Evolutionary conservation across 2,113 vertebrate species (phyloP), one percentile per base, ranked within the genome.

Genomic region (Elephantulus edwardii): DNA sequence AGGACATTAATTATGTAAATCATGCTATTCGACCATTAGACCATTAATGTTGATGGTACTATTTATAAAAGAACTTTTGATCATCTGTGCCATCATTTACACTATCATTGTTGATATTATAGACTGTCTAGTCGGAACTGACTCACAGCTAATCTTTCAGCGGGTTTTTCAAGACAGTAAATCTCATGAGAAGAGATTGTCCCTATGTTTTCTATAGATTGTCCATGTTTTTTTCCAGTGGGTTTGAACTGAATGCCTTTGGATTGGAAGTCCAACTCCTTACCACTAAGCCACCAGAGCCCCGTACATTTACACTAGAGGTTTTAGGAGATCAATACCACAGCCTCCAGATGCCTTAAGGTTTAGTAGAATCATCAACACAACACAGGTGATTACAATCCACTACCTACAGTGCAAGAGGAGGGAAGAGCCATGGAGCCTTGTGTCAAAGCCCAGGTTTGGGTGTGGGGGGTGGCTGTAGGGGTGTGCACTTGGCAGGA

Each of bases 41-140:
- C 33, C n/a, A 20, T 35, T 35, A 17, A 66, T 17, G 13, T 19
- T 38, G n/a, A 66, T n/a, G n/a, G n/a, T n/a, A n/a, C n/a, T n/a
- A n/a, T 19, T 66, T 66, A 35, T 50, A 86, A 79, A 75, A 52
- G 74, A 75, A 28, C 75, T 78, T 86, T 88, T 83, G 28, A 56
- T 30, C 6, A 30, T 11, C 46, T 52, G 58, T 86, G 35, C 33
- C n/a, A 56, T 68, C 22, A 71, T 75, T 83, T 78, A 76, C n/a
- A n/a, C n/a, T n/a, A n/a, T n/a, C n/a, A n/a, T n/a, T n/a, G n/a
- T n/a, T n/a, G n/a, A n/a, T n/a, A n/a, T n/a, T n/a, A n/a, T n/a
- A n/a, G n/a, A n/a, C n/a, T n/a, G n/a, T n/a, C n/a, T n/a, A n/a
- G n/a, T n/a, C n/a, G n/a, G n/a, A n/a, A n/a, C n/a, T n/a, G n/a